Evolutionary conservation across 1,140 invertebrate genomes (phyloP).

Genomic region (Harpegnathos saltator): DNA sequence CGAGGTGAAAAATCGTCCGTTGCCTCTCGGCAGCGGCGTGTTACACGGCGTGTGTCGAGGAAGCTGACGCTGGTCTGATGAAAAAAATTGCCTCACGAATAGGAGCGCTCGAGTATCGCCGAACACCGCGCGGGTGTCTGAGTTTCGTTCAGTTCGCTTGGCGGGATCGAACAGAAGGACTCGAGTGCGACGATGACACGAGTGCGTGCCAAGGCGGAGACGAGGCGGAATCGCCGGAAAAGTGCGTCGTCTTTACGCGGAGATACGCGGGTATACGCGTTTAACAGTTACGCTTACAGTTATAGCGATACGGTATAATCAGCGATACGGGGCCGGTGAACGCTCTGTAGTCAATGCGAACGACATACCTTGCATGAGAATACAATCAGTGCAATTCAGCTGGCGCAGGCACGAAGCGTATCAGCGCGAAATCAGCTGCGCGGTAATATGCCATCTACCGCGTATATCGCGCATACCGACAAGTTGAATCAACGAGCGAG

Average conservation of each 20-base stretch:
- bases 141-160: too few species aligned
- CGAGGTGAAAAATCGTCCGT: conserved; percentile 49
- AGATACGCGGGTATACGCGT: conserved; percentile 20
- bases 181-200: too few species aligned
- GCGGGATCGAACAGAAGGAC: too few species aligned
- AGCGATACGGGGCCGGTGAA: conserved; percentile 49
- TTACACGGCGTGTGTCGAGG: conserved; percentile 27
- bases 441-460: conserved; percentile 12
- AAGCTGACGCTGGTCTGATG: conserved; percentile 25
- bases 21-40: conserved; percentile 8
- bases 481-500: conserved; percentile 70
- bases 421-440: conserved; percentile 69
- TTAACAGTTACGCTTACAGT: conserved; percentile 68
- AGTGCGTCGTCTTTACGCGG: not conserved
- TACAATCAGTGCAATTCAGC: conserved; percentile 80
- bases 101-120: conserved; percentile 5
- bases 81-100: conserved; percentile 13
- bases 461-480: conserved; percentile 62
- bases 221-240: too few species aligned
- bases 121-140: too few species aligned
- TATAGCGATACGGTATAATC: conserved; percentile 61
- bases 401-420: conserved; percentile 70
- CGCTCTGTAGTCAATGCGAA: conserved; percentile 62
- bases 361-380: conserved; percentile 80
- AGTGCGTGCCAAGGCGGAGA: too few species aligned